Evolutionary conservation across 2,888 invertebrate species (phyloP).

Genomic region (Villa cingulata): DNA sequence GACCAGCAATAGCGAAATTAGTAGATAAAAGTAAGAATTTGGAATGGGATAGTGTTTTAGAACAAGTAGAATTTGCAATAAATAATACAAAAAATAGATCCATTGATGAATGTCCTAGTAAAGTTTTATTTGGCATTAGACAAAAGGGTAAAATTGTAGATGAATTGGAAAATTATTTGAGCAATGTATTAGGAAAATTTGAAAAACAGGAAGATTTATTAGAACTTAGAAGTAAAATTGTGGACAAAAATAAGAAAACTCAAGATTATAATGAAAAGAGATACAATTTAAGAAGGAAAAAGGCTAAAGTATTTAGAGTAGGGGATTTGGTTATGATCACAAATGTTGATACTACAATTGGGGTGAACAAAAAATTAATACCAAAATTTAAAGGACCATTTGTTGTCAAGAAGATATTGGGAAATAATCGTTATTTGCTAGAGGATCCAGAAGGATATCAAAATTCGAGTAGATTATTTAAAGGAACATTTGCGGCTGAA

Average conservation of each 20-base stretch:
- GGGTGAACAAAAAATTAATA: conserved; percentile 17
- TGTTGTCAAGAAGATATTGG: conserved; percentile 14
- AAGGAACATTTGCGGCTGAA: background rate
- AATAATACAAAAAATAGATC: background rate
- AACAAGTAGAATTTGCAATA: background rate
- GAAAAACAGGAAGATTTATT: background rate
- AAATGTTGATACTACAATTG: too few relatives aligned
- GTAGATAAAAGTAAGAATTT: background rate
- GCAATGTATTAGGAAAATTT: background rate
- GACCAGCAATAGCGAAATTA: background rate
- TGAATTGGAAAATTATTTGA: background rate
- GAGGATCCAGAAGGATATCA: conserved; percentile 15
- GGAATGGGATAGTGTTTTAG: background rate
- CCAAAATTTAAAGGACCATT: conserved; percentile 18
- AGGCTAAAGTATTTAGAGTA: background rate
- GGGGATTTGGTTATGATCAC: conserved; percentile 18
- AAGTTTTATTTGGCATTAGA: background rate
- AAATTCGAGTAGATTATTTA: conserved; percentile 12
- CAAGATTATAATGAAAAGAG: background rate
- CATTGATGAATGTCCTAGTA: background rate
- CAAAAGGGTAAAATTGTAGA: background rate
- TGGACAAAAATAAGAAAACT: background rate
- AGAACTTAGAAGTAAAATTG: background rate
- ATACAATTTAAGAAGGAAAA: background rate
- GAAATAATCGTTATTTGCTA: conserved; percentile 16